Conservation (phyloP, 2,113 vertebrate genomes). For the Tragelaphus buxtoni region DNA sequence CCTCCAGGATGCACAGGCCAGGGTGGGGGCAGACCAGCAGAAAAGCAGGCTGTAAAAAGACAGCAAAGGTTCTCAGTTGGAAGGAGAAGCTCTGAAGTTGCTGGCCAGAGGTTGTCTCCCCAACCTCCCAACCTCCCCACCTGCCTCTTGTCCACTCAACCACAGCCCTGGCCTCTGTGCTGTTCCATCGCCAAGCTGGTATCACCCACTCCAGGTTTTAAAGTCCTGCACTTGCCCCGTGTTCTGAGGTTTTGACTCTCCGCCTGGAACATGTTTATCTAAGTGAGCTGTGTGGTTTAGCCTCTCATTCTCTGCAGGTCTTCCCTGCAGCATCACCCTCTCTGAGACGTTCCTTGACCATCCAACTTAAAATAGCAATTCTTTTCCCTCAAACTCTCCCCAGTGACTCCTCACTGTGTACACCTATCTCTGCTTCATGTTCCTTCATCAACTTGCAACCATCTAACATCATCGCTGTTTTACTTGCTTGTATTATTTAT, state of each 20-base stretch:
- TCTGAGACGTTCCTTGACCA: neutral
- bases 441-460: neutral
- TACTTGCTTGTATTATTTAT: neutral
- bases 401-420: fast-evolving
- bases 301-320: neutral
- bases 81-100: neutral
- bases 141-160: fast-evolving
- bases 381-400: too few species aligned
- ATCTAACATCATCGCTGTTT: neutral
- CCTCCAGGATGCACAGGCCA: neutral
- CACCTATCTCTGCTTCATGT: neutral
- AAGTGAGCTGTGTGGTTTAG: fast-evolving
- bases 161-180: neutral
- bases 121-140: neutral
- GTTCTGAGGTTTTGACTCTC: neutral
- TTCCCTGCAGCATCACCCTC: neutral
- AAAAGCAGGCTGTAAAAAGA: neutral
- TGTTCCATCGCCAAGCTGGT: neutral
- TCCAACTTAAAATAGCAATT: neutral
- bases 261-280: neutral
- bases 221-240: neutral
- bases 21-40: neutral
- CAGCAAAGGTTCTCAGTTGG: neutral
- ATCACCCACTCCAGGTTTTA: fast-evolving
- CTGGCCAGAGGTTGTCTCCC: too few species aligned